phyloP scores from a whole-genome alignment of 2,888 invertebrate species.

The Scaptomyza cyrtandrae region DNA sequence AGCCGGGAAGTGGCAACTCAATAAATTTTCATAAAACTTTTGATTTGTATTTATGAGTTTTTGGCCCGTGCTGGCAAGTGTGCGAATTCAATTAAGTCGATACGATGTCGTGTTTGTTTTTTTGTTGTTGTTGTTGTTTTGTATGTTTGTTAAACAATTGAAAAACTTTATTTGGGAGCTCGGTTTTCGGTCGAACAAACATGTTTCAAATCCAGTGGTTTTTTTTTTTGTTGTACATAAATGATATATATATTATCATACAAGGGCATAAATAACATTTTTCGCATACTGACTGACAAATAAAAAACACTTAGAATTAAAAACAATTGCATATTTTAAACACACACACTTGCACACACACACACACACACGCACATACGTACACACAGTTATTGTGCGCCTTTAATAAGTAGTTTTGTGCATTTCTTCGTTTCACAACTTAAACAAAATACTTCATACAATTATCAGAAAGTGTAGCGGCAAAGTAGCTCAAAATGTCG shows the following conservation, averaged over 20 bases:
- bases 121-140: conserved; percentile 23
- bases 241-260: conserved; percentile 71
- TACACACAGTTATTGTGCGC: conserved; percentile 29
- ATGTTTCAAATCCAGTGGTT: conserved; percentile 26
- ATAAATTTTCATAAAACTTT: conserved; percentile 79
- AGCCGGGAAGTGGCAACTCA: conserved; percentile 53
- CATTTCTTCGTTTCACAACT: conserved; percentile 36
- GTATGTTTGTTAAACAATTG: conserved; percentile 76
- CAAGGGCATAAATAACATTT: conserved; percentile 66
- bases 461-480: conserved; percentile 31
- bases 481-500: conserved; percentile 46
- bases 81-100: conserved; percentile 65
- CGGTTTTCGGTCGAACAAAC: conserved; percentile 34
- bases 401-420: conserved; percentile 43
- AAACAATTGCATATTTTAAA: conserved; percentile 35
- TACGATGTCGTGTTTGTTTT: conserved; percentile 7
- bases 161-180: conserved; percentile 73
- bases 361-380: conserved; percentile 14
- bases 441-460: conserved; percentile 60
- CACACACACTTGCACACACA: conserved; percentile 12
- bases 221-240: conserved; percentile 24
- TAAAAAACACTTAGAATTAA: conserved; percentile 64
- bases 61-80: conserved; percentile 35
- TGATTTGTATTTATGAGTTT: conserved; percentile 78
- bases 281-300: conserved; percentile 56